phyloP scores from a whole-genome alignment of 2,113 vertebrate species.

The Platysteira castanea region DNA sequence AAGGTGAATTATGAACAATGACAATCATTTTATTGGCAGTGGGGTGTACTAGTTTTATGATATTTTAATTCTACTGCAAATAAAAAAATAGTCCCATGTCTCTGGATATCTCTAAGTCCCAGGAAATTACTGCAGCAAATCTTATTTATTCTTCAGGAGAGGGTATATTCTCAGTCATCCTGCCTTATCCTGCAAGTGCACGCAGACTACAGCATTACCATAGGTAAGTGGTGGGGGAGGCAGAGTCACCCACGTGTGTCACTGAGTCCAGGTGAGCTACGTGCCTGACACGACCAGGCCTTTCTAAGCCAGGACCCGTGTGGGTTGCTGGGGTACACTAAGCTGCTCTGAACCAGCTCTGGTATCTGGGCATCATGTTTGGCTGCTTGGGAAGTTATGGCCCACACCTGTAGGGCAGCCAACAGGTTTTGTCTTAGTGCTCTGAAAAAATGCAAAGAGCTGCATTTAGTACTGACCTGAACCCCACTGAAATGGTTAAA shows the following conservation, averaged over 20 bases:
- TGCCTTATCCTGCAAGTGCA: neutral
- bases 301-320: neutral
- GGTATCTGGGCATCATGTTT: neutral
- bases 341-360: neutral
- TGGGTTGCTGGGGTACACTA: accelerated
- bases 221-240: neutral
- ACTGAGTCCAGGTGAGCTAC: neutral
- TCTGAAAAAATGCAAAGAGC: neutral
- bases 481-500: neutral
- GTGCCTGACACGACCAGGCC: accelerated
- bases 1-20: neutral
- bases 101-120: neutral
- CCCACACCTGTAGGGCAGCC: neutral
- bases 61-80: neutral
- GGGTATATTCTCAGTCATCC: neutral
- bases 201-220: neutral
- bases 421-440: neutral
- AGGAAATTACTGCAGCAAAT: neutral
- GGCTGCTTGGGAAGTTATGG: neutral
- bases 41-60: neutral
- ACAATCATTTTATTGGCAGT: neutral
- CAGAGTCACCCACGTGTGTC: neutral
- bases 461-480: neutral
- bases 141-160: neutral
- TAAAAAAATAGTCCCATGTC: neutral